phyloP scores from a whole-genome alignment of 2,113 vertebrate genomes.

The Archocentrus centrarchus region DNA sequence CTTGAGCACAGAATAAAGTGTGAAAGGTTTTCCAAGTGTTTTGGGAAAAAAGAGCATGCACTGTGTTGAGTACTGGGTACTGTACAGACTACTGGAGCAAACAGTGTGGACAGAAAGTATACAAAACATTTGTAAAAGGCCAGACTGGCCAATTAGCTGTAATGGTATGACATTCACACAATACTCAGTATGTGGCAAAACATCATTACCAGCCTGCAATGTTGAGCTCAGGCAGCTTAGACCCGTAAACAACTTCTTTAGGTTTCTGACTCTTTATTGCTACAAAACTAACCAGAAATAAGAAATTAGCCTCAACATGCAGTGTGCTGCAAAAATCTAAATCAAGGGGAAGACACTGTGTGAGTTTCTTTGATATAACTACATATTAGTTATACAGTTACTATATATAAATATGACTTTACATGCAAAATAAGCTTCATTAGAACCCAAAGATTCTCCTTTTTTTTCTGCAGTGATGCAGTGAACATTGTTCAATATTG shows the following conservation, averaged over 20 bases:
- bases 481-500: not conserved
- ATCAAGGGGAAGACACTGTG: not conserved
- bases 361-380: not conserved
- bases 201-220: conserved; percentile 23
- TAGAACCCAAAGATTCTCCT: not conserved
- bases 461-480: not conserved
- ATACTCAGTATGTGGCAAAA: conserved; percentile 8
- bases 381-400: not conserved
- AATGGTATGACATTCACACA: conserved; percentile 25
- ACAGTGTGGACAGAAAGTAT: not conserved
- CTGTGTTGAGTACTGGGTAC: not conserved
- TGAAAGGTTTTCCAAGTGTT: not conserved
- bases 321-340: not conserved
- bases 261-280: not conserved
- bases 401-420: not conserved
- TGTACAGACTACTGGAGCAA: not conserved
- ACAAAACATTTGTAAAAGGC: conserved; percentile 26
- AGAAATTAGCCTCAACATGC: not conserved
- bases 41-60: not conserved
- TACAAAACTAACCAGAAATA: not conserved
- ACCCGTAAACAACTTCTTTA: not conserved
- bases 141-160: conserved; percentile 7
- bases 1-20: not conserved
- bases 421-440: not conserved
- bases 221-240: not conserved